These are phyloP conservation scores for Saccostrea glomerata DNA, from an alignment of 1,140 invertebrate species.

Conservation along the genomic window DNA sequence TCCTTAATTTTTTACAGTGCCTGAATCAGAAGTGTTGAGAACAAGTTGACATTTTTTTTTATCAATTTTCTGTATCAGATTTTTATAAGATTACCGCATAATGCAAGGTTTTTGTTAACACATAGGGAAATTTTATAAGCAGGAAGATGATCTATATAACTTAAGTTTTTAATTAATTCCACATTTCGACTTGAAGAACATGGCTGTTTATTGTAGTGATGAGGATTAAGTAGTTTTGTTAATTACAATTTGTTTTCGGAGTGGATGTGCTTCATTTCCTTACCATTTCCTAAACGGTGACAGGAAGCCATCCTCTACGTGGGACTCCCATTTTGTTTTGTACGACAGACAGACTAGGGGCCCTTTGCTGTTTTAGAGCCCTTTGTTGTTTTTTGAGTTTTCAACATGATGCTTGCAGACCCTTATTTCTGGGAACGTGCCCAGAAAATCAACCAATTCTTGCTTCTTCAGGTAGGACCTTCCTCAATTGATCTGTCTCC, in stretches of 20 bases:
- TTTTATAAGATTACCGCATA: not conserved
- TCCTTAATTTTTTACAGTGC: not conserved
- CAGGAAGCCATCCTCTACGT: not conserved
- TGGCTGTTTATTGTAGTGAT: not conserved
- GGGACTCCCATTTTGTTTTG: not conserved
- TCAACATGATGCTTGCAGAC: constrained; percentile 19
- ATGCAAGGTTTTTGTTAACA: not conserved
- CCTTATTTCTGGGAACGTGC: constrained; percentile 6
- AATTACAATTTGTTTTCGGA: not conserved
- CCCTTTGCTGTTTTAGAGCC: not conserved
- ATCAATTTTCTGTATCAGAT: not conserved
- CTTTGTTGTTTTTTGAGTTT: not conserved
- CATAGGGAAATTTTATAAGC: constrained; percentile 13
- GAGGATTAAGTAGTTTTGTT: not conserved
- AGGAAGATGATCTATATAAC: not conserved
- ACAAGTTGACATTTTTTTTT: not conserved
- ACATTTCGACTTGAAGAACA: not conserved
- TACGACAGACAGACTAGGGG: not conserved
- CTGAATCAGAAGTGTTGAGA: not conserved
- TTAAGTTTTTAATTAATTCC: not conserved
- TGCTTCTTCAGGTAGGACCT: constrained; percentile 13
- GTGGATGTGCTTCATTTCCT: constrained; percentile 12
- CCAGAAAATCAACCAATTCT: constrained; percentile 19
- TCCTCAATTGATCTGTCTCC: not conserved
- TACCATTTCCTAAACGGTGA: constrained; percentile 1